These are phyloP conservation scores for Otolemur crassicaudatus DNA, from an alignment of 2,797 vertebrate genomes.

Conservation along the genomic window DNA sequence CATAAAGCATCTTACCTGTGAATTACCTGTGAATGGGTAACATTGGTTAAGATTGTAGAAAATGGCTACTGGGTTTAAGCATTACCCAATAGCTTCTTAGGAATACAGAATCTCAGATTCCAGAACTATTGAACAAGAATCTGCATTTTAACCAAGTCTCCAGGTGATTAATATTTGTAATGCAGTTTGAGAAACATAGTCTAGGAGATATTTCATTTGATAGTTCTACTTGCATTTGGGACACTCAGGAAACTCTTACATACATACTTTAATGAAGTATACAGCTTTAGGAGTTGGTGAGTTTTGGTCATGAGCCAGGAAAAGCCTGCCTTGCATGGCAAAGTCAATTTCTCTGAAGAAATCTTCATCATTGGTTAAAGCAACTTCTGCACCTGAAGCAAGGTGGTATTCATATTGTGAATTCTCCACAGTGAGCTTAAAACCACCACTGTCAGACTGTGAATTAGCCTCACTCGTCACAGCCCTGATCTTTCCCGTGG, in stretches of 20 bases:
- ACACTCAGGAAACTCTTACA: not conserved
- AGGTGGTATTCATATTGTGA: not conserved
- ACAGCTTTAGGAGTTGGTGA: constrained; percentile 6
- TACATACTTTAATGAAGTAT: not conserved
- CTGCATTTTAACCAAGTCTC: not conserved
- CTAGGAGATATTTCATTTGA: not conserved
- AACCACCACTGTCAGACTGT: not conserved
- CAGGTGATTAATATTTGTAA: not conserved
- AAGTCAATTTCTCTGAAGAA: constrained; percentile 38
- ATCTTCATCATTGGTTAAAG: constrained; percentile 28
- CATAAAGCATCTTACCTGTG: not conserved
- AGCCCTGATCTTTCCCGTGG: not conserved
- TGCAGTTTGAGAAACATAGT: not conserved
- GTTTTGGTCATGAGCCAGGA: not conserved
- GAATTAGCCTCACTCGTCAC: not conserved
- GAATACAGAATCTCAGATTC: not conserved
- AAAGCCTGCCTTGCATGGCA: constrained; percentile 12
- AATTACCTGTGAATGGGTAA: not conserved
- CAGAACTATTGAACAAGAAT: not conserved
- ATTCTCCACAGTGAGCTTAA: constrained; percentile 18
- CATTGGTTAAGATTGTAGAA: too few relatives aligned
- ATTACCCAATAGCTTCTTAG: not conserved
- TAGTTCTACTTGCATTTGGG: not conserved
- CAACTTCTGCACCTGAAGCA: constrained; percentile 29
- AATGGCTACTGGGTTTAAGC: not conserved